Evolutionary conservation across 2,113 vertebrate species (phyloP).

Genomic region (Acanthochromis polyacanthus): DNA sequence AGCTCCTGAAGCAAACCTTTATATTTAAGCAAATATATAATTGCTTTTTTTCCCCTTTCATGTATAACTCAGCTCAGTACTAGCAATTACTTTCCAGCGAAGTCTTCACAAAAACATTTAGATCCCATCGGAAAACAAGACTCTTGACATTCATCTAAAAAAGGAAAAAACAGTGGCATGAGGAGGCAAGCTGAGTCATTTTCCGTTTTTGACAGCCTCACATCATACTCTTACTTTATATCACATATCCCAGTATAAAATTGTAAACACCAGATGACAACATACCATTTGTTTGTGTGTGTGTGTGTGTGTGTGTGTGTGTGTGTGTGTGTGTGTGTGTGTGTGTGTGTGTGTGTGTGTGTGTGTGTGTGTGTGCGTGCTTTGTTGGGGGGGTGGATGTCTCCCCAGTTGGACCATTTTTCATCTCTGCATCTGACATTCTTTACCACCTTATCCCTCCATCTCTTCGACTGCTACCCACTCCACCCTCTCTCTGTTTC

Average conservation of each 20-base stretch:
- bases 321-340: not conserved
- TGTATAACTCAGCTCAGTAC: too few relatives aligned
- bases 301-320: conserved; percentile 21
- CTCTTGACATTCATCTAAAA: not conserved
- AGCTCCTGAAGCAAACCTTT: too few relatives aligned
- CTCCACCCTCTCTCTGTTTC: conserved; percentile 23
- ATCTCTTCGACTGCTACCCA: conserved; percentile 33
- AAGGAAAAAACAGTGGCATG: not conserved
- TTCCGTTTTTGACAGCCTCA: conserved; percentile 12
- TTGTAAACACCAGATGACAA: conserved; percentile 40
- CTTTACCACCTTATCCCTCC: conserved; percentile 44
- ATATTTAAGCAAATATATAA: too few relatives aligned
- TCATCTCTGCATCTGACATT: conserved; percentile 63
- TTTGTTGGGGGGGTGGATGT: not conserved
- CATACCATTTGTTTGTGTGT: not conserved
- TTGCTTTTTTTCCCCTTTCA: too few relatives aligned
- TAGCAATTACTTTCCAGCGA: not conserved
- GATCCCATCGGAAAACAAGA: not conserved
- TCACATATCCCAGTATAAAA: conserved; percentile 16
- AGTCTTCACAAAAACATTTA: not conserved
- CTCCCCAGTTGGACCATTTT: conserved; percentile 60
- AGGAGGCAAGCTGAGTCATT: not conserved
- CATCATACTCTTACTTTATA: not conserved
- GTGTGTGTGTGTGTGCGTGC: conserved; percentile 1
- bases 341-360: conserved; percentile 12